Conservation (phyloP, 2,888 invertebrate genomes). For the Podotricha telesiphe region DNA sequence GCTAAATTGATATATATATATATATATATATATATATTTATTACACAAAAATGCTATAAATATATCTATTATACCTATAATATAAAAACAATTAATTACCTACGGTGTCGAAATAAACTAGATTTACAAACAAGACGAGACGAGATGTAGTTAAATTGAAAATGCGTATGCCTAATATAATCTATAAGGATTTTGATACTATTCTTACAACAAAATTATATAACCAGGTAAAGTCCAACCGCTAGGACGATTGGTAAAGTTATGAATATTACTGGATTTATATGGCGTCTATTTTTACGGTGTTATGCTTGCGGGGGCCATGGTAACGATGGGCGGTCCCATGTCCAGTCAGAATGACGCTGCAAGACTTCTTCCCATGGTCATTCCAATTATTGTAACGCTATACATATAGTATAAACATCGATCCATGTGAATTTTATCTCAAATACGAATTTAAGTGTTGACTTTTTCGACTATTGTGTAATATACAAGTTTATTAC, state of each 20-base stretch:
- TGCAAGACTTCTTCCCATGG: constrained; percentile 35
- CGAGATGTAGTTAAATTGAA: not conserved
- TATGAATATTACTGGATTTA: constrained; percentile 55
- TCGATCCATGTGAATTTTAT: not conserved
- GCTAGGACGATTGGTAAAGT: constrained; percentile 42
- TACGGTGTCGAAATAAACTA: not conserved
- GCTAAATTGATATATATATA: no score
- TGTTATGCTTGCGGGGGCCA: constrained; percentile 68
- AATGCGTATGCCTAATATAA: not conserved
- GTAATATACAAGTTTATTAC: not conserved
- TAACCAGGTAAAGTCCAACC: constrained; percentile 26
- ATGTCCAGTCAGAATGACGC: constrained; percentile 38
- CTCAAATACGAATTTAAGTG: not conserved
- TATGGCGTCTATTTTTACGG: constrained; percentile 47
- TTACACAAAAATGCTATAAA: not conserved
- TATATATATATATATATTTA: not conserved
- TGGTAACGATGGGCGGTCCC: constrained; percentile 61
- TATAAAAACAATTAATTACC: not conserved
- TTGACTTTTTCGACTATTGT: not conserved
- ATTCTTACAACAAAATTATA: constrained; percentile 21
- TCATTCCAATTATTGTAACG: constrained; percentile 22
- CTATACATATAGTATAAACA: not conserved
- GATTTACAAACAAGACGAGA: constrained; percentile 1
- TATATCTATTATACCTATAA: not conserved
- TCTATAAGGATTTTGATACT: not conserved